phyloP scores from a whole-genome alignment of 2,888 invertebrate species.

The Agelastica alni region DNA sequence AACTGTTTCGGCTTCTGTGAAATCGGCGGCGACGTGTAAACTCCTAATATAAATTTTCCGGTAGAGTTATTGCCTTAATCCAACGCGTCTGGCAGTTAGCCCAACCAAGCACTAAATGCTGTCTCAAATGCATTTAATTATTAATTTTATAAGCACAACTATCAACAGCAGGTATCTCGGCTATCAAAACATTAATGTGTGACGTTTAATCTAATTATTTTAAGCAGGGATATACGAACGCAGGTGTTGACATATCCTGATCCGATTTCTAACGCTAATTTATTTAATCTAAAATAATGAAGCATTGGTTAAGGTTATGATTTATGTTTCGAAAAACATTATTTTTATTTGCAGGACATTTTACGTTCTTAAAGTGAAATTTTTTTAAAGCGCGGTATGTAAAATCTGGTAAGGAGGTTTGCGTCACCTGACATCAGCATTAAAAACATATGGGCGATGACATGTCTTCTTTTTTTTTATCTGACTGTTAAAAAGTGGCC shows the following conservation, averaged over 20 bases:
- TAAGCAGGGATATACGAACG: neutral
- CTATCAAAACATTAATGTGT: constrained; percentile 8
- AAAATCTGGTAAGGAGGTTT: no score
- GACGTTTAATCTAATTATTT: constrained; percentile 1
- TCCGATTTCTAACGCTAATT: no score
- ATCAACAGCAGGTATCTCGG: constrained; percentile 1
- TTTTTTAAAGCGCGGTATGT: no score
- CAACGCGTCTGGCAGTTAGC: constrained; percentile 1
- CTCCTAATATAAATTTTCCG: constrained; percentile 14
- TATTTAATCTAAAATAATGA: no score
- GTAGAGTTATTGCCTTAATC: constrained; percentile 11
- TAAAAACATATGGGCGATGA: no score
- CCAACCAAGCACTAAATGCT: constrained; percentile 10
- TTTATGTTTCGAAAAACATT: no score
- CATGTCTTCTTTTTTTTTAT: no score
- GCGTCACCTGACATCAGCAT: no score
- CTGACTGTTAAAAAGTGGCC: no score
- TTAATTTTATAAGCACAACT: neutral
- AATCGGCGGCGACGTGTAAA: constrained; percentile 8
- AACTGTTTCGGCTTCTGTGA: constrained; percentile 5
- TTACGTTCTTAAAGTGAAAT: no score
- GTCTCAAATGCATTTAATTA: constrained; percentile 11
- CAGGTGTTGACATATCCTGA: neutral
- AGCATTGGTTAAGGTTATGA: no score
- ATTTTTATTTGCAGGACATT: no score